Evolutionary conservation across 2,113 vertebrate species (phyloP).

Genomic region (Chionodraco myersi): DNA sequence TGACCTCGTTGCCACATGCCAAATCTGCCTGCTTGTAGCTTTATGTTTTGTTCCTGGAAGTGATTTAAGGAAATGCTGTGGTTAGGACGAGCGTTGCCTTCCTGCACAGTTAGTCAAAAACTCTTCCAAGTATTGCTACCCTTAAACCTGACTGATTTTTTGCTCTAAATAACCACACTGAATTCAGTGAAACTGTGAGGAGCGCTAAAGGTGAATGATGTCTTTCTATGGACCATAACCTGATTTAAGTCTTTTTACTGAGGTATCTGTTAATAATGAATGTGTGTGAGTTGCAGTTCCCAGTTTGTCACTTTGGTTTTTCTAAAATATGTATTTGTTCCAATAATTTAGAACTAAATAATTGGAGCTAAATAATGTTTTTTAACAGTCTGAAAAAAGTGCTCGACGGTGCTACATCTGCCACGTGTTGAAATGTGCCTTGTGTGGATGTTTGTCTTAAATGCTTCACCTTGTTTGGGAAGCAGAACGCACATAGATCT

Average conservation of each 20-base stretch:
- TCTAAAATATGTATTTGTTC: conserved; percentile 27
- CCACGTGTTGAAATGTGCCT: conserved; percentile 44
- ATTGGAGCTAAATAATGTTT: conserved; percentile 35
- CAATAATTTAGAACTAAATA: conserved; percentile 27
- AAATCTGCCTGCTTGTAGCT: conserved; percentile 45
- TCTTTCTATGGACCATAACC: conserved; percentile 47
- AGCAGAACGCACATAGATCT: conserved; percentile 30
- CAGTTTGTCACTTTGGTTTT: conserved; percentile 22
- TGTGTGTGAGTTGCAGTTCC: conserved; percentile 7
- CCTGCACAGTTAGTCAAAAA: conserved; percentile 44
- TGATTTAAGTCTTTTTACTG: conserved; percentile 30
- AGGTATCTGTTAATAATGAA: conserved; percentile 19
- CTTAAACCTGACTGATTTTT: conserved; percentile 34
- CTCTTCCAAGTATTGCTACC: conserved; percentile 29
- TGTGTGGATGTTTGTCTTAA: conserved; percentile 38
- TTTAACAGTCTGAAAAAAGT: conserved; percentile 40
- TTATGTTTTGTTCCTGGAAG: conserved; percentile 44
- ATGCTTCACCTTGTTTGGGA: conserved; percentile 24
- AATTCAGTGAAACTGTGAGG: conserved; percentile 7
- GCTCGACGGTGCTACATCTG: conserved; percentile 36
- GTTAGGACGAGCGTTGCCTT: background rate
- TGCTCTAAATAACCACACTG: conserved; percentile 31
- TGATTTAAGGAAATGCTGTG: conserved; percentile 38
- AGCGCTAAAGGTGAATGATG: conserved; percentile 24
- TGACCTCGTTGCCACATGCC: conserved; percentile 43